Evolutionary conservation across 2,888 invertebrate species (phyloP).

Genomic region (Cryptocheilus praepositus): DNA sequence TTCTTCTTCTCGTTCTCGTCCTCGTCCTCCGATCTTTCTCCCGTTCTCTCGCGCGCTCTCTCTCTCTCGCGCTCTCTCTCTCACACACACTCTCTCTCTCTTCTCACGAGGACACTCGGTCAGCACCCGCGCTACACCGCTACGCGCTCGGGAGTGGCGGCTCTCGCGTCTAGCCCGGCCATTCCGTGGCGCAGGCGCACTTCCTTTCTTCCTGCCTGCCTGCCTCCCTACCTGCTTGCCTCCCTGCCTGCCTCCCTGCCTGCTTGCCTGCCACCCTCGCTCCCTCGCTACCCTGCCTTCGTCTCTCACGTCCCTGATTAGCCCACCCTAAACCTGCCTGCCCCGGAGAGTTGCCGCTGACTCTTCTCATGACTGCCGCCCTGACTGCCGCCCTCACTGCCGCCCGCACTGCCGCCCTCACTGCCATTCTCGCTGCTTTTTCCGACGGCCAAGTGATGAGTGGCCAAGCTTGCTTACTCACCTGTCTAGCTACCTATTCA

Average conservation of each 20-base stretch:
- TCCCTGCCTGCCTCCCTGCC: conserved; percentile 30
- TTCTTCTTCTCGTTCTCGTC: conserved; percentile 22
- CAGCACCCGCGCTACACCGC: conserved; percentile 74
- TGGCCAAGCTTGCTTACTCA: conserved; percentile 2
- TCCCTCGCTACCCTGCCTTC: conserved; percentile 21
- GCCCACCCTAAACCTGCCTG: conserved; percentile 18
- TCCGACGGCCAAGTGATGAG: not conserved
- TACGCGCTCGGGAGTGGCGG: conserved; percentile 76
- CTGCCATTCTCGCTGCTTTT: conserved; percentile 14
- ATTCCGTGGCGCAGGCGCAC: conserved; percentile 66
- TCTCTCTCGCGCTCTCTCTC: conserved; percentile 28
- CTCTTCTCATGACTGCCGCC: conserved; percentile 12
- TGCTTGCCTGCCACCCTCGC: conserved; percentile 40
- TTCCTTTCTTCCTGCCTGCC: conserved; percentile 59
- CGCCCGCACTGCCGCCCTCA: conserved; percentile 36
- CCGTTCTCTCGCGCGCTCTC: conserved; percentile 22
- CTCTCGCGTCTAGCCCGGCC: conserved; percentile 76
- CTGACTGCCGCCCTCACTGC: conserved; percentile 35
- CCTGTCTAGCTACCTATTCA: conserved; percentile 1
- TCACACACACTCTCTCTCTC: conserved; percentile 44
- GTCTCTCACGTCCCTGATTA: conserved; percentile 15
- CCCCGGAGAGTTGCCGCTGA: conserved; percentile 2
- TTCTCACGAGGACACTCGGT: conserved; percentile 60
- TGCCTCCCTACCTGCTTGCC: conserved; percentile 54
- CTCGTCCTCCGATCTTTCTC: conserved; percentile 12